Conservation (phyloP, 2,888 invertebrate species). For the Tenthredo notha region DNA sequence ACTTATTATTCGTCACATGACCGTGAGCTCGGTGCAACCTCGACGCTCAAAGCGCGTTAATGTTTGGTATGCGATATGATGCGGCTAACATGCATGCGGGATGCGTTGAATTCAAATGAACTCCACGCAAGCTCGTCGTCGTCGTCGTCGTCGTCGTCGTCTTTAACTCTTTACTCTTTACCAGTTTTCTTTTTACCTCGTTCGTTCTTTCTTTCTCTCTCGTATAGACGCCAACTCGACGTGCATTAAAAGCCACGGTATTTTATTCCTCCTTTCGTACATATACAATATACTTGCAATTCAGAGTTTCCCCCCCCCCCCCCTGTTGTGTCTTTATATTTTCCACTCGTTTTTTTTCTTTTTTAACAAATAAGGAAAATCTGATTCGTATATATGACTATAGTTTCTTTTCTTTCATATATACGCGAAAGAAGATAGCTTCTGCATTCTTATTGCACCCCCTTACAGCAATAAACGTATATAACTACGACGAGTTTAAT, state of each 20-base stretch:
- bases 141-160: neutral
- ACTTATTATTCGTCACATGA: constrained; percentile 41
- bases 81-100: constrained; percentile 54
- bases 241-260: neutral
- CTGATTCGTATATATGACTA: neutral
- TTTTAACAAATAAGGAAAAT: neutral
- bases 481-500: neutral
- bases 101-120: constrained; percentile 62
- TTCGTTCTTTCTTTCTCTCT: neutral
- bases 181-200: neutral
- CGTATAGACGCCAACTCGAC: neutral
- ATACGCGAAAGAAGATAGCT: neutral
- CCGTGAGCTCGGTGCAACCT: constrained; percentile 34
- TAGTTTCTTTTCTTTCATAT: neutral
- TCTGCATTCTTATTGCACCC: neutral
- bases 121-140: neutral
- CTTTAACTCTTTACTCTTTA: neutral
- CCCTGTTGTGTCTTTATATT: neutral
- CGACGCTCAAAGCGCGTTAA: constrained; percentile 47
- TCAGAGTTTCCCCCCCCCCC: neutral
- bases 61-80: constrained; percentile 69
- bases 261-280: neutral
- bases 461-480: neutral
- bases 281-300: neutral
- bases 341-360: neutral